Evolutionary conservation across 2,888 invertebrate species (phyloP).

Genomic region (Campoletis raptor): DNA sequence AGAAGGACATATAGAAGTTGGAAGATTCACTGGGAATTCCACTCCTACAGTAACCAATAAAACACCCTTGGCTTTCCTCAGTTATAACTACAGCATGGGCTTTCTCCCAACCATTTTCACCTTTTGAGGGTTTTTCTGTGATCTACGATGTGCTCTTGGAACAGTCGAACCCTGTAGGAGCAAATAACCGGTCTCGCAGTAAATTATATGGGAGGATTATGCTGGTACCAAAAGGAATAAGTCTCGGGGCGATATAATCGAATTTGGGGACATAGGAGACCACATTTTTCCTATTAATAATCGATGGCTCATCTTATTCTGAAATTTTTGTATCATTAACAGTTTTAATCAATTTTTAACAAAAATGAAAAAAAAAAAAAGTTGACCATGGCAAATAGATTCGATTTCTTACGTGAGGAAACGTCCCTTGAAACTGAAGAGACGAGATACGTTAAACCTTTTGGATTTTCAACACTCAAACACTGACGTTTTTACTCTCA

Average conservation of each 20-base stretch:
- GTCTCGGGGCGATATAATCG: not conserved
- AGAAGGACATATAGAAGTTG: not conserved
- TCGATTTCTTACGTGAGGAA: not conserved
- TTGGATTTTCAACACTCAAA: not conserved
- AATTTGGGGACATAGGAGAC: conserved; percentile 5
- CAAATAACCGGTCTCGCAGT: conserved; percentile 57
- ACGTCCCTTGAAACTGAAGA: not conserved
- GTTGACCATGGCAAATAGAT: not conserved
- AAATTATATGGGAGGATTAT: conserved; percentile 46
- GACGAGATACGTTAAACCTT: not conserved
- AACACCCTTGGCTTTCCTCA: not conserved
- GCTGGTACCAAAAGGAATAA: conserved; percentile 21
- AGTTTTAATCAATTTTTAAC: not conserved
- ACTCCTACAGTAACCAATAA: no score
- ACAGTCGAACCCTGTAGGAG: conserved; percentile 3
- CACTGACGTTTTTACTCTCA: not conserved
- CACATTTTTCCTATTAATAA: conserved; percentile 8
- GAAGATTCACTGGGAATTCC: not conserved
- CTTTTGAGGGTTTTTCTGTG: conserved; percentile 24
- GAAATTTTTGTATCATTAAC: not conserved
- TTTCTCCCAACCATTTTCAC: conserved; percentile 2
- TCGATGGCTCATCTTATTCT: not conserved
- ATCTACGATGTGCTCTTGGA: conserved; percentile 18
- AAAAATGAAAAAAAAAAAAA: not conserved
- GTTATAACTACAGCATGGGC: not conserved